Base-by-base conservation (phyloP, 2,888 invertebrate species). In the Teleiodes luculella region DNA sequence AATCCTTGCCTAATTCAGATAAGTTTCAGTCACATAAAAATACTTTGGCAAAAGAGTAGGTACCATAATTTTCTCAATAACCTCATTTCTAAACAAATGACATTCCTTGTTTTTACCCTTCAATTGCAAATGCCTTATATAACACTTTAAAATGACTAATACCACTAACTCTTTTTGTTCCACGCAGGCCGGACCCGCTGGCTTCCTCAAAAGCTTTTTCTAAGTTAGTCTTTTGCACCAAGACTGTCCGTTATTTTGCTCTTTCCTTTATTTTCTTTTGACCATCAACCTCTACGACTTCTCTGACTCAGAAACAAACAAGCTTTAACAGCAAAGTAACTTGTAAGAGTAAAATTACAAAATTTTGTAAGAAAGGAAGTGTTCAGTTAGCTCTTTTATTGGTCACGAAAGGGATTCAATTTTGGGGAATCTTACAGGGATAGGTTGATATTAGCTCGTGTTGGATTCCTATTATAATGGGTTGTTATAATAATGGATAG, bases 121-220 rank as follows among this genome's bases (percentile, higher is more conserved):
- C n/a, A n/a, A n/a, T n/a, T 24, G 24, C 24, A 6, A 24, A 24
- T 24, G 24, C 18, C 18, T 11, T 3, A 41, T 1, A 8, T 10
- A 2, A 20, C 13, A 28, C 13, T 28, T 1, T 43, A 13, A 0
- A 48, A 36, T 30, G 11, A 73, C 68, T 77, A 75, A 78, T 66
- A 60, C 37, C 57, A 70, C 66, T 72, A 72, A 74, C 63, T 52
- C 66, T 76, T 83, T 41, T 72, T 83, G 73, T 83, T 83, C 67
- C 83, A 77, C 73, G 64, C 79, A 96, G 96, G 95, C 96, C 91
- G 96, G 96, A 89, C 95, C 96, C 85, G 95, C 96, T 90, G 96
- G 96, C 91, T 96, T 96, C 93, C 93, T 96, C 90, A 96, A 96
- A 93, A 96, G 96, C 94, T 96, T 96, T 92, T 96, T 96, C 94